A percentile compares a stretch with the other conserved stretches of the same genome.
Conservation (phyloP, 2,888 invertebrate species). For the Trissolcus japonicus region DNA sequence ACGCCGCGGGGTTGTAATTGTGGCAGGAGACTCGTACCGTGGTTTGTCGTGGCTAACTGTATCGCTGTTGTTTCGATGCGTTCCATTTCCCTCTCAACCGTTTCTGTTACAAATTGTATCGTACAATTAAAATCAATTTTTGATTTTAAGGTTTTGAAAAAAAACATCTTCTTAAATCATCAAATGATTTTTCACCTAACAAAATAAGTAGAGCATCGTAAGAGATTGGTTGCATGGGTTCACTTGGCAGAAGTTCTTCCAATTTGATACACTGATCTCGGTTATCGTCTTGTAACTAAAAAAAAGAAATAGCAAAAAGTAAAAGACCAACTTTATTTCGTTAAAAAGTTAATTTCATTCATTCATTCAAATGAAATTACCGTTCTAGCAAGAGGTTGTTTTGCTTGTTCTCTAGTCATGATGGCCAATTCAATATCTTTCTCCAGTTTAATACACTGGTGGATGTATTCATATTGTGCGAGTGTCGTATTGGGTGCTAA, state of each 20-base stretch:
- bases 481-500: constrained; percentile 88
- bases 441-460: constrained; percentile 94
- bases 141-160: background rate
- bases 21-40: constrained; percentile 71
- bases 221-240: constrained; percentile 84
- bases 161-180: constrained; percentile 4
- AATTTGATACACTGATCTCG: constrained; percentile 85
- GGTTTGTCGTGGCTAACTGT: constrained; percentile 71
- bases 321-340: background rate
- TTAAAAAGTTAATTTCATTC: constrained; percentile 59
- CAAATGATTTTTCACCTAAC: constrained; percentile 78
- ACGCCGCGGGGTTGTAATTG: constrained; percentile 83
- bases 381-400: constrained; percentile 85
- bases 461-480: constrained; percentile 94
- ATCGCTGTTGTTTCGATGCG: constrained; percentile 83
- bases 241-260: constrained; percentile 88
- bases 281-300: constrained; percentile 85
- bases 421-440: constrained; percentile 86
- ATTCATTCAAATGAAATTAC: constrained; percentile 75
- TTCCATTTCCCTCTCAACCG: constrained; percentile 88
- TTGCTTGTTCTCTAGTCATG: constrained; percentile 80
- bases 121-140: background rate
- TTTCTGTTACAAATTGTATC: constrained; percentile 77
- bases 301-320: background rate
- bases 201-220: constrained; percentile 91